Evolutionary conservation across 2,797 vertebrate species (phyloP).

Genomic region (Enteromius unitaeniatus): DNA sequence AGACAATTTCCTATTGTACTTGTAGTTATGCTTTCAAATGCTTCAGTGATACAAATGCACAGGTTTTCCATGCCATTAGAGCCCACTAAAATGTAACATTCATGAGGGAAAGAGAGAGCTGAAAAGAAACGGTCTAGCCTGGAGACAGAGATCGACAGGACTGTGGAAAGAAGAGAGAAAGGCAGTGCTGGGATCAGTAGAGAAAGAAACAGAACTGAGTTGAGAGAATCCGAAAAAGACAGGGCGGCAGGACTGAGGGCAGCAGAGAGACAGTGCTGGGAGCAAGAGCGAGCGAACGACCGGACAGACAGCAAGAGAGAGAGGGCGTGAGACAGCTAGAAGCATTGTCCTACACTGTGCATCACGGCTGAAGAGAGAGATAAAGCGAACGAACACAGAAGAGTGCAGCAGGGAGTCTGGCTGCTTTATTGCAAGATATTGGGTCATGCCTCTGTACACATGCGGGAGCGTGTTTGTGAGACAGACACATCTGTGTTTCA

Average conservation of each 20-base stretch:
- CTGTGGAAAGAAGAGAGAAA: constrained; percentile 1
- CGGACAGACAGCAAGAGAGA: background rate
- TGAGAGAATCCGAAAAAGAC: constrained; percentile 3
- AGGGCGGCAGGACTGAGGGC: background rate
- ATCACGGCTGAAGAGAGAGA: constrained; percentile 34
- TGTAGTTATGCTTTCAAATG: background rate
- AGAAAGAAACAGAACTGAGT: background rate
- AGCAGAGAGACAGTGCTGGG: background rate
- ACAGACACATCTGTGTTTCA: constrained; percentile 32
- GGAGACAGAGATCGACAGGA: constrained; percentile 13
- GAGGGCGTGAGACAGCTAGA: constrained; percentile 21
- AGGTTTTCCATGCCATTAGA: background rate
- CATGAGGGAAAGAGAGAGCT: background rate
- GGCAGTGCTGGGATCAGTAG: background rate
- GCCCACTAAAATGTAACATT: background rate
- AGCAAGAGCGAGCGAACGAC: background rate
- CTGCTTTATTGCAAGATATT: constrained; percentile 51
- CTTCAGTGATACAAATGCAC: background rate
- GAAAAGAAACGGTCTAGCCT: background rate
- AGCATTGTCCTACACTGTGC: constrained; percentile 24
- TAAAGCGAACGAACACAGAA: constrained; percentile 38
- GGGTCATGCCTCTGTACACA: constrained; percentile 48
- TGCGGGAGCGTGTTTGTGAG: constrained; percentile 12
- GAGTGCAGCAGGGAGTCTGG: constrained; percentile 46
- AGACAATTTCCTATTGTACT: constrained; percentile 4